Evolutionary conservation across 1,140 invertebrate species (phyloP).

Genomic region (Arctopsyche grandis): DNA sequence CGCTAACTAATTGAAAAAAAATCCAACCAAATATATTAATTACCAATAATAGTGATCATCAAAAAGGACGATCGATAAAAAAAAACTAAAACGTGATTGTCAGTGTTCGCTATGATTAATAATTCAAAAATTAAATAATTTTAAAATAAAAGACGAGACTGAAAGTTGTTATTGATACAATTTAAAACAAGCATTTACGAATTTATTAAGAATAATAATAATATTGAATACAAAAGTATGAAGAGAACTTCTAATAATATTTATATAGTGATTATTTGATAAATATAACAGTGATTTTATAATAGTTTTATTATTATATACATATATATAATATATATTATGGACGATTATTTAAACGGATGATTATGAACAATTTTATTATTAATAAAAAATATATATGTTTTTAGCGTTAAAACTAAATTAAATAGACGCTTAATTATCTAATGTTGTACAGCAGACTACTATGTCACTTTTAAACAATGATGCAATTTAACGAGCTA

Average conservation of each 20-base stretch:
- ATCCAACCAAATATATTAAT: not conserved
- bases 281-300: conserved; percentile 24
- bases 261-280: not conserved
- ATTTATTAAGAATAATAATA: conserved; percentile 15
- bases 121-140: not conserved
- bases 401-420: not conserved
- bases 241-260: not conserved
- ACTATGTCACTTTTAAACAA: not conserved
- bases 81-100: not conserved
- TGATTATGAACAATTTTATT: conserved; percentile 3
- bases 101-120: not conserved
- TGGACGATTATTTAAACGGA: not conserved
- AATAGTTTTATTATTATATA: not conserved
- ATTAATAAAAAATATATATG: not conserved
- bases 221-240: conserved; percentile 24
- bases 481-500: too few relatives aligned
- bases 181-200: conserved; percentile 28
- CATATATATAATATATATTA: conserved; percentile 28
- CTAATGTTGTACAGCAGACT: conserved; percentile 46
- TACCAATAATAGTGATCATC: not conserved
- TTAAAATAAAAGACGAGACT: conserved; percentile 9
- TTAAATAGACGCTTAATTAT: conserved; percentile 40
- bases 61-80: too few relatives aligned
- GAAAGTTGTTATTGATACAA: not conserved
- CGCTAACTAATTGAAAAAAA: not conserved